A percentile compares a stretch with the other conserved stretches of the same genome.
Conservation (phyloP, 64 coral and sea anemone species). For the Pocillopora damicornis region DNA sequence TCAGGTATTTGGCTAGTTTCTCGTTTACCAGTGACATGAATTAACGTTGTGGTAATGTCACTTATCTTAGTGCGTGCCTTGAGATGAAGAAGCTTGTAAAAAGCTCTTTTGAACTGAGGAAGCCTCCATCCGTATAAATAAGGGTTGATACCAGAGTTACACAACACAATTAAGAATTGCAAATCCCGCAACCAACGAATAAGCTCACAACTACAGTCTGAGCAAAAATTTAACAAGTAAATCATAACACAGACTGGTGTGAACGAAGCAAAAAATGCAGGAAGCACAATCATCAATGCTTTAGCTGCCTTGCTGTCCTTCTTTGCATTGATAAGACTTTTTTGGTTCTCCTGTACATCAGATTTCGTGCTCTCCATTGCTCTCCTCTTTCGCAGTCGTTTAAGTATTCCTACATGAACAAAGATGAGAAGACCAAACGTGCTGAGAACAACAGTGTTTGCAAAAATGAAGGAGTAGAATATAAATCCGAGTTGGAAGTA, state of each 20-base stretch:
- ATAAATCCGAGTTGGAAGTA: slow-evolving; percentile 68
- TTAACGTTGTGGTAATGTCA: not conserved
- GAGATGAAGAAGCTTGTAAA: slow-evolving; percentile 20
- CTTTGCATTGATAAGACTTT: slow-evolving; percentile 12
- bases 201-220: slow-evolving; percentile 42
- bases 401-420: slow-evolving; percentile 57
- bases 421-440: slow-evolving; percentile 73
- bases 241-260: slow-evolving; percentile 66
- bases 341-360: slow-evolving; percentile 20
- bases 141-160: slow-evolving; percentile 69
- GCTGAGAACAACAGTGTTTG: slow-evolving; percentile 54
- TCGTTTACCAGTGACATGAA: not conserved
- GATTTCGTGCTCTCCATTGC: not conserved
- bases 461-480: slow-evolving; percentile 63
- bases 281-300: slow-evolving; percentile 56
- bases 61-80: not conserved
- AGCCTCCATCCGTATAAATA: slow-evolving; percentile 76
- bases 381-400: slow-evolving; percentile 20
- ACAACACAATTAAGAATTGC: slow-evolving; percentile 45
- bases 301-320: slow-evolving; percentile 44
- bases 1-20: not conserved
- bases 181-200: slow-evolving; percentile 80
- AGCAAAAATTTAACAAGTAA: slow-evolving; percentile 73
- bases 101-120: slow-evolving; percentile 74
- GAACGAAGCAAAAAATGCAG: slow-evolving; percentile 61